Percentiles rank a stretch among this genome's conserved stretches.
Conservation (phyloP, 2,113 vertebrate species). For the Scomber japonicus region DNA sequence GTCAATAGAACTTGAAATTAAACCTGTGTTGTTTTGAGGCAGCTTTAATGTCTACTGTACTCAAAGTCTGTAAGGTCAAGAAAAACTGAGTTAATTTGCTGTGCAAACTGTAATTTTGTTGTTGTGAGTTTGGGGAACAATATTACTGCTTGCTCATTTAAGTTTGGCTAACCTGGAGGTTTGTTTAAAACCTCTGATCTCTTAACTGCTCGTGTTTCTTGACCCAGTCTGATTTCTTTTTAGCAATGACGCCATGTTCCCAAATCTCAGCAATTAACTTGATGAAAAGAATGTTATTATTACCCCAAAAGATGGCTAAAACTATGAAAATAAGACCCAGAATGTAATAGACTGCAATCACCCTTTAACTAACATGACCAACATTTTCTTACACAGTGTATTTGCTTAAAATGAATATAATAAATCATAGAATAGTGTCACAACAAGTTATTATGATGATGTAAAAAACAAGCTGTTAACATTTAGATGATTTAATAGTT, state of each 20-base stretch:
- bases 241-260: not conserved
- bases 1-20: no score
- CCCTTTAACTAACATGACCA: not conserved
- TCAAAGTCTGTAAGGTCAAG: no score
- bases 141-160: no score
- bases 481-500: not conserved
- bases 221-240: not conserved
- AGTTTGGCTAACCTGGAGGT: no score
- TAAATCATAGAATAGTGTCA: conserved; percentile 4
- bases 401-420: not conserved
- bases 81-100: no score
- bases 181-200: not conserved
- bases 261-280: not conserved
- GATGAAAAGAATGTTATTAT: no score
- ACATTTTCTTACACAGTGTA: not conserved
- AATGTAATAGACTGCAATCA: not conserved
- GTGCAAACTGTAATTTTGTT: no score
- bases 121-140: no score
- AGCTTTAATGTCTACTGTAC: no score
- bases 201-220: not conserved
- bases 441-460: not conserved
- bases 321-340: not conserved
- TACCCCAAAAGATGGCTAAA: not conserved
- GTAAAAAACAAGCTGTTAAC: conserved; percentile 1
- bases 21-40: no score